Evolutionary conservation across 2,888 invertebrate genomes (phyloP), one percentile per base, ranked within the genome.

Genomic region (Agrochola litura): DNA sequence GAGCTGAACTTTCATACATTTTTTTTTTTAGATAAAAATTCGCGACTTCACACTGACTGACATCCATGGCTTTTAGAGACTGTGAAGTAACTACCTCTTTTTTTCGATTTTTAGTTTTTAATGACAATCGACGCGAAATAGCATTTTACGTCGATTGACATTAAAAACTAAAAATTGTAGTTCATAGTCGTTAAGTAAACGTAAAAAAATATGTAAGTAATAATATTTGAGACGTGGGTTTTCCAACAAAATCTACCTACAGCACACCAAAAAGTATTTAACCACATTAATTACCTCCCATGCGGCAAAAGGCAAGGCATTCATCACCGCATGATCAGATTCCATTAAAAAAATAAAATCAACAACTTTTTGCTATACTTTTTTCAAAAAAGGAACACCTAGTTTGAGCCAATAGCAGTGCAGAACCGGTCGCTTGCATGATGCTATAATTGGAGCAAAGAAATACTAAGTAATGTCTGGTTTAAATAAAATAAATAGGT

Each of bases 371-470:
- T 73, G 64, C 56, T 1, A 10, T 16, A 68, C 43, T 76, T 66
- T 70, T 58, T 67, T 30, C n/a, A 41, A 60, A 82, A 85, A 82
- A 67, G 10, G 41, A 68, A 69, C 43, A 30, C 43, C 6, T 63
- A 65, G 16, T 43, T 30, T 41, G 14, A 19, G 12, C 54, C 74
- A 83, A 63, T 70, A 6, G 52, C 56, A 12, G 30, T 64, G 66
- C 69, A 65, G 25, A 79, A 83, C 86, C 69, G 72, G 79, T 70
- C 49, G 1, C 12, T 49, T 75, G 30, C 58, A 52, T 56, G 22
- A 6, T 6, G 14, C 73, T 82, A 61, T 73, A 83, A 77, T 83
- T 77, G 73, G 72, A 74, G 63, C 74, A 73, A 75, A 77, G 70
- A 43, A 37, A 49, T 79, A 83, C 69, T 70, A 46, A 73, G 74